Conservation (phyloP, 1,140 invertebrate species). For the Trypoxylus dichotomus region DNA sequence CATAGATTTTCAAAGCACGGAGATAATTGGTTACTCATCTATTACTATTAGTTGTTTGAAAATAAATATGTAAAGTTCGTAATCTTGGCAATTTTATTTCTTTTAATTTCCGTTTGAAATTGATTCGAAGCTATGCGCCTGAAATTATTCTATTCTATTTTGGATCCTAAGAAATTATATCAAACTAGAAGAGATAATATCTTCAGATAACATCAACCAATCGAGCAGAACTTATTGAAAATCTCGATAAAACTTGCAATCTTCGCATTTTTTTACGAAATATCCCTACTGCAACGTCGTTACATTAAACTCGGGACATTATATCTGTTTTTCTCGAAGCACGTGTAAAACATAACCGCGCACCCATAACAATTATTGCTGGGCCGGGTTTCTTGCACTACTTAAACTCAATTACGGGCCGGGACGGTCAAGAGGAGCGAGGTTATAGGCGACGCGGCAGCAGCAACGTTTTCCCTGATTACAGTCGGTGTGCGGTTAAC, state of each 20-base stretch:
- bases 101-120: no score
- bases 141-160: no score
- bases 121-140: no score
- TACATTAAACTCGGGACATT: neutral
- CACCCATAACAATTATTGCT: constrained; percentile 25
- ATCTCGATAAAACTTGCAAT: neutral
- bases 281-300: neutral
- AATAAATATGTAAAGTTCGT: no score
- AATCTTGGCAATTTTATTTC: no score
- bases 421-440: neutral
- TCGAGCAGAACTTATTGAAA: constrained; percentile 7
- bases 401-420: constrained; percentile 35
- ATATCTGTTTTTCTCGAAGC: constrained; percentile 8
- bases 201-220: neutral
- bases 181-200: no score
- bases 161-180: no score
- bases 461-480: constrained; percentile 32
- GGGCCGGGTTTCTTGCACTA: constrained; percentile 18
- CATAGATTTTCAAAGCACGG: no score
- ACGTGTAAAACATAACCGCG: constrained; percentile 23
- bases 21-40: no score
- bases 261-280: neutral
- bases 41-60: no score
- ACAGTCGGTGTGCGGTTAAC: constrained; percentile 35
- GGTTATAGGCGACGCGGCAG: neutral